phyloP scores from a whole-genome alignment of 2,888 invertebrate genomes.

The Scaptomyza cyrtandrae region DNA sequence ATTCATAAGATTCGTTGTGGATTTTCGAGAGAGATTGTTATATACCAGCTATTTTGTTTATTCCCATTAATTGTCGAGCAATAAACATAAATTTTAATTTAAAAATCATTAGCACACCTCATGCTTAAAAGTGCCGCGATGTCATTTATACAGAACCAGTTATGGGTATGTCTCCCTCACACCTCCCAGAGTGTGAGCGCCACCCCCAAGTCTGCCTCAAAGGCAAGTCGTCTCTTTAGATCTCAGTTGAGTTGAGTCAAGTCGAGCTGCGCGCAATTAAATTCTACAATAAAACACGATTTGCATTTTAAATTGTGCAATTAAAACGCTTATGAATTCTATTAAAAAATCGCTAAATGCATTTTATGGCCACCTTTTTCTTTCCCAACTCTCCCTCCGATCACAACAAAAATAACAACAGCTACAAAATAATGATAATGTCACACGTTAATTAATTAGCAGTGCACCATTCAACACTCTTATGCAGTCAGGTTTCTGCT shows the following conservation, averaged over 20 bases:
- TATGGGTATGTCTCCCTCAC: conserved; percentile 20
- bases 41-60: conserved; percentile 1
- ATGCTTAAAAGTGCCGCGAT: conserved; percentile 49
- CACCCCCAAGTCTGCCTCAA: conserved; percentile 11
- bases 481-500: not conserved
- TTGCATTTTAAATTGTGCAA: conserved; percentile 79
- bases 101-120: conserved; percentile 75
- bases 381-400: conserved; percentile 12
- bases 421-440: conserved; percentile 61
- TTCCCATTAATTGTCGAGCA: conserved; percentile 59
- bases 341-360: conserved; percentile 77
- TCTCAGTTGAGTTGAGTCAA: conserved; percentile 46
- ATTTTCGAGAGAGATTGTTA: conserved; percentile 3
- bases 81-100: conserved; percentile 71
- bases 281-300: conserved; percentile 75
- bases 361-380: conserved; percentile 62
- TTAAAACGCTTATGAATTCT: conserved; percentile 80
- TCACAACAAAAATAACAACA: conserved; percentile 12
- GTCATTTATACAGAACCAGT: conserved; percentile 47
- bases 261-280: conserved; percentile 71
- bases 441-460: conserved; percentile 71
- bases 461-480: conserved; percentile 34
- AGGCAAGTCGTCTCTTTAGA: conserved; percentile 42
- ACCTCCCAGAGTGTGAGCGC: conserved; percentile 3
- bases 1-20: conserved; percentile 53